These are phyloP conservation scores for Anisognathus igniventris DNA, from an alignment of 2,797 vertebrate species.

Conservation along the genomic window DNA sequence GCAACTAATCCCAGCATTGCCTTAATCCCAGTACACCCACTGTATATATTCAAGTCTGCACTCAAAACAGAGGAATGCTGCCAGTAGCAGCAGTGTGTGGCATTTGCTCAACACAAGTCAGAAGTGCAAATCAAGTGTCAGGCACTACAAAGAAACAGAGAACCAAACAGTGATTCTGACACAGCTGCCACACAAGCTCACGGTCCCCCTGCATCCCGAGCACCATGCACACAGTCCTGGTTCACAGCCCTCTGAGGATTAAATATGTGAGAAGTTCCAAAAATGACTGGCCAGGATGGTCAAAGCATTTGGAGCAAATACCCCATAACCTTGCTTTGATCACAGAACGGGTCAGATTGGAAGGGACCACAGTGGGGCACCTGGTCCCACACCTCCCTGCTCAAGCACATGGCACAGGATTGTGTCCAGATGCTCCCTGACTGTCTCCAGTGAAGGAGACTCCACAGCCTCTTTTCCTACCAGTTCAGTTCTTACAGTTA, in stretches of 20 bases:
- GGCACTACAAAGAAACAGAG: background rate
- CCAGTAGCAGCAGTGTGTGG: background rate
- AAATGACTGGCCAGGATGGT: background rate
- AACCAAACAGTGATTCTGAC: background rate
- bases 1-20: background rate
- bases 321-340: background rate
- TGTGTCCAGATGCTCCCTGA: background rate
- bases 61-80: background rate
- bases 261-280: background rate
- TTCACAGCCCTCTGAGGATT: background rate
- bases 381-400: background rate
- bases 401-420: background rate
- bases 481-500: background rate
- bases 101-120: background rate
- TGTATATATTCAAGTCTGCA: background rate
- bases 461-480: background rate
- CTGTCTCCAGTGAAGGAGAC: background rate
- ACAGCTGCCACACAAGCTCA: background rate
- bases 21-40: background rate
- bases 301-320: background rate
- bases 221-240: background rate
- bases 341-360: background rate
- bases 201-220: accelerated
- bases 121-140: background rate
- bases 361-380: background rate